Conservation (phyloP, 2,888 invertebrate species). For the Entomobrya multifasciata region DNA sequence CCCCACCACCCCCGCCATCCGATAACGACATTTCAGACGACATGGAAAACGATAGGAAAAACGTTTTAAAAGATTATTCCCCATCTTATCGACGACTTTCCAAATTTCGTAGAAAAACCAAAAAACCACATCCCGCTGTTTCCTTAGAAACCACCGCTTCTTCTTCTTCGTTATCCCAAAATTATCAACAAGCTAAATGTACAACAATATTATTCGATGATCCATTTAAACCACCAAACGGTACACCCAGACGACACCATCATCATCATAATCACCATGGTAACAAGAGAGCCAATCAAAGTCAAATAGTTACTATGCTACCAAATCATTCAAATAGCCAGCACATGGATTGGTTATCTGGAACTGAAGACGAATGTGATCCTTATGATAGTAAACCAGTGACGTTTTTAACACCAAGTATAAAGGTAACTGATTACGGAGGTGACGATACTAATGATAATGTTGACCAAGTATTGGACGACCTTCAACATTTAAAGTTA, state of each 20-base stretch:
- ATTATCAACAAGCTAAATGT: constrained; percentile 53
- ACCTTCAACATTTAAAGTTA: constrained; percentile 17
- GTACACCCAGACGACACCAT: not conserved
- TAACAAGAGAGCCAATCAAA: too few relatives aligned
- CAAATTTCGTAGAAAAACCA: constrained; percentile 67
- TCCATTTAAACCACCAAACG: constrained; percentile 77
- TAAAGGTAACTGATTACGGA: constrained; percentile 42
- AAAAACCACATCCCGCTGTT: not conserved
- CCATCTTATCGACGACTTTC: constrained; percentile 55
- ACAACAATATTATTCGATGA: constrained; percentile 79
- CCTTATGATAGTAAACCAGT: constrained; percentile 59
- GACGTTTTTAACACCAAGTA: constrained; percentile 39
- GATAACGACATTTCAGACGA: too few relatives aligned
- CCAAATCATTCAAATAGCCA: not conserved
- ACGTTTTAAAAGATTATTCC: constrained; percentile 6
- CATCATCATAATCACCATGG: not conserved
- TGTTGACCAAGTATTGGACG: constrained; percentile 24
- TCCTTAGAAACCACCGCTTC: not conserved
- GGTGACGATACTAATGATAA: not conserved
- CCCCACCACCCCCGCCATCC: not conserved
- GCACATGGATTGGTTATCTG: constrained; percentile 37
- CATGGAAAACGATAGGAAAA: too few relatives aligned
- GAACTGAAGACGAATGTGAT: constrained; percentile 77
- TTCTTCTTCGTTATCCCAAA: too few relatives aligned
- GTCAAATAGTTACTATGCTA: too few relatives aligned